These are phyloP conservation scores for Xenotilapia leptura DNA, from an alignment of 2,113 vertebrate genomes.

Conservation along the genomic window DNA sequence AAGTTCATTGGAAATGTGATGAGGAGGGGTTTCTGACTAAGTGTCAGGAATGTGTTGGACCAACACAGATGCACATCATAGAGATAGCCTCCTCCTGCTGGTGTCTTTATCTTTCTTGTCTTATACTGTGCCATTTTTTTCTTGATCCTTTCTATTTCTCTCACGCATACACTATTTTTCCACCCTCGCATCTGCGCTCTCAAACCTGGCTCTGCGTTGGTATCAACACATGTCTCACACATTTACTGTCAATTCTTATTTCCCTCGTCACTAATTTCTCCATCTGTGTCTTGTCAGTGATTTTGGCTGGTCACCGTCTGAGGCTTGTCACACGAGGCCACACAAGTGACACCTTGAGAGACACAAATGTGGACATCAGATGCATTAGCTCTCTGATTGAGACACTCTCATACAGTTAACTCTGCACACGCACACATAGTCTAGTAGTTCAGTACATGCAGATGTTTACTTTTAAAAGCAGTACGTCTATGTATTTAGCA, in stretches of 20 bases:
- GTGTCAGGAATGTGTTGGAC: neutral
- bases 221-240: slow-evolving; percentile 13
- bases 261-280: neutral
- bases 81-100: neutral
- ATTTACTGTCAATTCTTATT: neutral
- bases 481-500: neutral
- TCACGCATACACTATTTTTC: neutral
- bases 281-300: neutral
- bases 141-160: neutral
- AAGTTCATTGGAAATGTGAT: neutral
- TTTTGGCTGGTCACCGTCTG: neutral
- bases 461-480: neutral
- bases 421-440: neutral
- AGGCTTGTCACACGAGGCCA: neutral
- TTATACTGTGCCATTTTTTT: neutral
- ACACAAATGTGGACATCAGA: neutral
- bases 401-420: neutral
- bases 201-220: neutral
- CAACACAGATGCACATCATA: neutral
- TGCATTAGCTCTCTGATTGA: neutral
- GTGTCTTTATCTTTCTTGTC: neutral
- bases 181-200: neutral
- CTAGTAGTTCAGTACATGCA: neutral
- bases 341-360: neutral
- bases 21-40: neutral